These are phyloP conservation scores for Argentina silus DNA, from an alignment of 2,797 vertebrate species.

Conservation along the genomic window DNA sequence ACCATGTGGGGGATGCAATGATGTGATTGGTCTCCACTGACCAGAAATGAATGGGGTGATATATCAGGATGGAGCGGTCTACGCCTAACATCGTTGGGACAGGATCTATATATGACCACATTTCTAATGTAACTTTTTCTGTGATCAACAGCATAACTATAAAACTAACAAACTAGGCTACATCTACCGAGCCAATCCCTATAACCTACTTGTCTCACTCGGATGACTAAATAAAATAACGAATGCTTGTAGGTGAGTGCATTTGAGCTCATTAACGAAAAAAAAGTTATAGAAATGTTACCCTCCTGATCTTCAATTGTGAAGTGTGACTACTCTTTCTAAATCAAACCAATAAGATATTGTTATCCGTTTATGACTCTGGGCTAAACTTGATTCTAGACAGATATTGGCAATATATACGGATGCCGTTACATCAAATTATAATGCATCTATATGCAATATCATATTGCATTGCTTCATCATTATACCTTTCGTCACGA, in stretches of 20 bases:
- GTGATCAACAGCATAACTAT: too few relatives aligned
- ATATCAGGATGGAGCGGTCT: conserved; percentile 1
- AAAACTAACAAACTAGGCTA: too few relatives aligned
- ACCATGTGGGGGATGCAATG: conserved; percentile 10
- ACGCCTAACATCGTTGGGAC: conserved; percentile 3
- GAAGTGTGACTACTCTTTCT: too few relatives aligned
- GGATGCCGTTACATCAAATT: background rate
- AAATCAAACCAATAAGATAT: too few relatives aligned
- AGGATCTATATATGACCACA: background rate
- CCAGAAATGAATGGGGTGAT: conserved; percentile 58
- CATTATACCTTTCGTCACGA: too few relatives aligned
- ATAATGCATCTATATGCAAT: background rate
- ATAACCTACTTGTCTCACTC: too few relatives aligned
- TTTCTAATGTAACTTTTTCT: background rate
- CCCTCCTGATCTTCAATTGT: too few relatives aligned
- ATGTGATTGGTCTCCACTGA: conserved; percentile 54
- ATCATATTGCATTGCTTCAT: background rate
- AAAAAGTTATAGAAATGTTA: background rate
- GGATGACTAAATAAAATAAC: too few relatives aligned
- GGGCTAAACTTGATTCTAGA: background rate
- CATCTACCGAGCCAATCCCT: too few relatives aligned
- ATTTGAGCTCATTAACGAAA: background rate
- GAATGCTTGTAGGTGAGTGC: too few relatives aligned
- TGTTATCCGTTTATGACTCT: too few relatives aligned
- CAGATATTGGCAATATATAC: background rate